These are phyloP conservation scores for Rachycentron canadum DNA, from an alignment of 2,797 vertebrate genomes.

Conservation along the genomic window DNA sequence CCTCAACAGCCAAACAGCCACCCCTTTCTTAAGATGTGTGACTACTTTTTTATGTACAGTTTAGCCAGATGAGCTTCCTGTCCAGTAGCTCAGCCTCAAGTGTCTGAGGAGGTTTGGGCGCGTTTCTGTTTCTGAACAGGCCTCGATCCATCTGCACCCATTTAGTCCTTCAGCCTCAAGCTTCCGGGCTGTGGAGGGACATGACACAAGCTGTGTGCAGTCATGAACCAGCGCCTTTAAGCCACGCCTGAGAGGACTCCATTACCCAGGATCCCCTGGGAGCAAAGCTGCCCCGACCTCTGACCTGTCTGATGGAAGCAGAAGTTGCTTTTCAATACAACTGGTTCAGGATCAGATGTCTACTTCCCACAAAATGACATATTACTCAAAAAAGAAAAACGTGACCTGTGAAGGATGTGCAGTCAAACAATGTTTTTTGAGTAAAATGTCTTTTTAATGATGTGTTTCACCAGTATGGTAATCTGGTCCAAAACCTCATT, in stretches of 20 bases:
- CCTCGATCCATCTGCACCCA: constrained; percentile 27
- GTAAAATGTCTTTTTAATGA: constrained; percentile 40
- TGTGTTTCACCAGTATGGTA: constrained; percentile 38
- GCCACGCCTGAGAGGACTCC: constrained; percentile 56
- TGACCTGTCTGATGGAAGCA: constrained; percentile 59
- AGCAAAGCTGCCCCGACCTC: constrained; percentile 47
- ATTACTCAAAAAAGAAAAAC: constrained; percentile 42
- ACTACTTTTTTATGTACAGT: neutral
- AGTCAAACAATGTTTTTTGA: constrained; percentile 59
- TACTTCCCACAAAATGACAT: constrained; percentile 38
- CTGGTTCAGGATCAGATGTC: constrained; percentile 57
- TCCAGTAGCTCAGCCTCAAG: constrained; percentile 22
- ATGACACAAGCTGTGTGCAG: constrained; percentile 35
- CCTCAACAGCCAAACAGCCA: neutral
- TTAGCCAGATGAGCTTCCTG: constrained; percentile 16
- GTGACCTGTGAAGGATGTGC: constrained; percentile 15
- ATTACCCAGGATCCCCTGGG: constrained; percentile 61
- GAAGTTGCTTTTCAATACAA: constrained; percentile 36
- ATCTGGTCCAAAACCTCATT: constrained; percentile 50
- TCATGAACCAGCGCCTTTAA: constrained; percentile 44
- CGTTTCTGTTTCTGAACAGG: constrained; percentile 45
- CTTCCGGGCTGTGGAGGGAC: constrained; percentile 54
- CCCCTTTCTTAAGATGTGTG: neutral
- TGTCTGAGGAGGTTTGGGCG: constrained; percentile 34
- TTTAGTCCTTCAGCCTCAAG: constrained; percentile 45